Conservation (phyloP, 2,113 vertebrate species). For the Boleophthalmus pectinirostris region DNA sequence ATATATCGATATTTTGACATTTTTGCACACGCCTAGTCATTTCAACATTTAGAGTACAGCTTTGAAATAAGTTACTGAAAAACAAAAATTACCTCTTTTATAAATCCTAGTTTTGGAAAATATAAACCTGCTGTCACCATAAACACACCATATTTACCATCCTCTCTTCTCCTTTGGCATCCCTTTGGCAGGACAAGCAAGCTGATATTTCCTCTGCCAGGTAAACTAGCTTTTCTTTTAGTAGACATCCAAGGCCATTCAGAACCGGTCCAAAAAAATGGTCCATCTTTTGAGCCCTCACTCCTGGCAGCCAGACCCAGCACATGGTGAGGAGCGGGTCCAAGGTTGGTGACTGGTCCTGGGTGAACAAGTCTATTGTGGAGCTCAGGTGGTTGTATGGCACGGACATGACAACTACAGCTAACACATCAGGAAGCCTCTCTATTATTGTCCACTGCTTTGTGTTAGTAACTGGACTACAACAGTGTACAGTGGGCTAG, state of each 20-base stretch:
- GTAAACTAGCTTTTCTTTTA: constrained; percentile 65
- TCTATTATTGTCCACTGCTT: constrained; percentile 30
- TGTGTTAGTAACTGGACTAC: constrained; percentile 35
- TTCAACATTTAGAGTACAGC: no score
- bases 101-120: background rate
- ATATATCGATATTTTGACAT: no score
- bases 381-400: constrained; percentile 57
- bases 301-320: constrained; percentile 58
- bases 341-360: constrained; percentile 56
- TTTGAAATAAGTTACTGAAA: no score
- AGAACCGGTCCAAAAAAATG: constrained; percentile 68
- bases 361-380: constrained; percentile 57
- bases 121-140: constrained; percentile 1
- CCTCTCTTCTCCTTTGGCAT: constrained; percentile 40
- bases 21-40: no score
- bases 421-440: background rate
- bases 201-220: constrained; percentile 55
- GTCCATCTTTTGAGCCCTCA: constrained; percentile 54
- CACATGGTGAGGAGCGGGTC: constrained; percentile 67
- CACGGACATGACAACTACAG: constrained; percentile 32
- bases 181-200: constrained; percentile 65
- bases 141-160: constrained; percentile 63
- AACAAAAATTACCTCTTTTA: background rate
- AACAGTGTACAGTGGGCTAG: constrained; percentile 16
- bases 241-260: constrained; percentile 56